Base-by-base conservation (phyloP, 2,888 invertebrate species). In the Calephelis perditalis region DNA sequence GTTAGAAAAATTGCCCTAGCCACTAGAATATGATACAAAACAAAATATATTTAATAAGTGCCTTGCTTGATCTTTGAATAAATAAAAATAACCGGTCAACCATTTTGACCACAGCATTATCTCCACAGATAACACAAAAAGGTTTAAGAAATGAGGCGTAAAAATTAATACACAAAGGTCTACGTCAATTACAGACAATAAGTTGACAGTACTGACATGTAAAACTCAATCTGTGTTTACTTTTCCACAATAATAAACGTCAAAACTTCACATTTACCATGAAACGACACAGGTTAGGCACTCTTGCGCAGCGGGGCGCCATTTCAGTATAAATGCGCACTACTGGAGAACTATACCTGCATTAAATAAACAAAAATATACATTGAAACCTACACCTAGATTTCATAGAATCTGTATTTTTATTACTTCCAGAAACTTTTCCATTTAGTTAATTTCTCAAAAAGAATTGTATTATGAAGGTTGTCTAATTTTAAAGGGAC, bases 191-290 rank as follows among this genome's bases (percentile, higher is more conserved):
- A 52, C 52, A 11, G 57, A 58, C 62, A 60, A 59, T 57, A 59
- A 64, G 59, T 62, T 62, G 67, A 66, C 65, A 62, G 63, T 57
- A 56, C 61, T 49, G 68, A 68, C 68, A 67, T 61, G 59, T 65
- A 47, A 52, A 63, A 62, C 61, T 63, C 66, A 66, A 63, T 65
- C 59, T 68, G 64, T 72, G 73, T 73, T 73, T 73, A 70, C 72
- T 70, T 70, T 73, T 64, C 65, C 63, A 70, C 71, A 69, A 69
- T 68, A 69, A 69, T 70, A 67, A 67, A 69, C 69, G 72, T 73
- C 74, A 72, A 70, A 70, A 65, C 69, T 65, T 68, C 72, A 73
- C 66, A 60, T 69, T 67, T 60, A 58, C 66, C 59, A 58, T 61
- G 63, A 63, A 67, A 61, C 61, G 63, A 59, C 59, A 58, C 61